Evolutionary conservation across 2,797 vertebrate genomes (phyloP).

Genomic region (Lutjanus campechanus): DNA sequence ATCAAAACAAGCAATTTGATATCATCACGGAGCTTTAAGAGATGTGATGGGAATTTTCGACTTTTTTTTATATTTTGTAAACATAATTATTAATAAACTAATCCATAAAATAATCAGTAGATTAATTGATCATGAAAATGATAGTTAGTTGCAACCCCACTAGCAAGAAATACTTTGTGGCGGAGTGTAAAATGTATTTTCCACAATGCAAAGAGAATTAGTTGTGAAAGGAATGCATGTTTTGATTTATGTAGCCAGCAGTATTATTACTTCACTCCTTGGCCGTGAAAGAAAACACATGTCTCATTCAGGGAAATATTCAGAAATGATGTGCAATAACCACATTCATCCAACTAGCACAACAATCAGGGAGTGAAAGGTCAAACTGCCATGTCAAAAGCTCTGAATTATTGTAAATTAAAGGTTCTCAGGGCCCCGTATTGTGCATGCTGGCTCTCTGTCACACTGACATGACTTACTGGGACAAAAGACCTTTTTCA

Average conservation of each 20-base stretch:
- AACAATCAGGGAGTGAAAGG: conserved; percentile 1
- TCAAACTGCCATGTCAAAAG: conserved; percentile 32
- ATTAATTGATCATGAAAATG: not conserved
- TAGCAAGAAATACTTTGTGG: not conserved
- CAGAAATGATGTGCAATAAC: conserved; percentile 3
- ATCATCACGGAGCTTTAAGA: too few species aligned
- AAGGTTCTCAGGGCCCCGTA: conserved; percentile 1
- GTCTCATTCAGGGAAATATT: not conserved
- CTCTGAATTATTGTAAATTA: not conserved
- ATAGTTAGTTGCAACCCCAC: not conserved
- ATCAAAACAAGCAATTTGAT: too few species aligned
- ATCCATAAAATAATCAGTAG: not conserved
- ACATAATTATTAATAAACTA: not conserved
- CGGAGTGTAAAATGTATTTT: not conserved
- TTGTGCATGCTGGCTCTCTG: not conserved
- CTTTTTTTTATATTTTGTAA: not conserved
- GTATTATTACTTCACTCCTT: conserved; percentile 14
- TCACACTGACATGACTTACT: not conserved
- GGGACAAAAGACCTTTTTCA: too few species aligned
- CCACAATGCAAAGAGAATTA: conserved; percentile 11
- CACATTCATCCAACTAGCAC: not conserved
- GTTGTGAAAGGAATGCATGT: conserved; percentile 1
- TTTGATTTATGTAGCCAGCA: conserved; percentile 12
- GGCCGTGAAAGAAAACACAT: conserved; percentile 6
- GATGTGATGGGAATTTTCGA: too few species aligned